A percentile compares a stretch with the other conserved stretches of the same genome.
Conservation (phyloP, 2,797 vertebrate genomes). For the Cercopithecus diana region DNA sequence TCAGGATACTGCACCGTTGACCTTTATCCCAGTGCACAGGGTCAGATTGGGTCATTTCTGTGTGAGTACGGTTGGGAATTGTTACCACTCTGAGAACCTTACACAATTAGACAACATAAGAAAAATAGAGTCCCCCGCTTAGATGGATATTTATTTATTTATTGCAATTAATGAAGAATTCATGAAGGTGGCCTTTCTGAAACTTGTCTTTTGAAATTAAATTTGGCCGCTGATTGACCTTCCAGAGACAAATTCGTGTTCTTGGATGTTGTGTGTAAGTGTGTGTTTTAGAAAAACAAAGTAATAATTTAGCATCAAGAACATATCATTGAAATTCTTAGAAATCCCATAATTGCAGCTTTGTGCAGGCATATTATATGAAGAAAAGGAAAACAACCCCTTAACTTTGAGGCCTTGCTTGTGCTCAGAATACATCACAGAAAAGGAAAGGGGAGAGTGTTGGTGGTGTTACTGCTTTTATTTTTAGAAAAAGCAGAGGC, state of each 20-base stretch:
- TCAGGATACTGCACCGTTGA: background rate
- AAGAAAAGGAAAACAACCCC: constrained; percentile 43
- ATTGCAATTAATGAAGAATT: background rate
- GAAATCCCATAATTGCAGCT: constrained; percentile 60
- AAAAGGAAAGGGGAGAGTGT: background rate
- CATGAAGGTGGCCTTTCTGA: background rate
- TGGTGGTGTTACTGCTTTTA: background rate
- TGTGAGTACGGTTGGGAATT: background rate
- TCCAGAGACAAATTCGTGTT: background rate
- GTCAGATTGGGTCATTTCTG: background rate
- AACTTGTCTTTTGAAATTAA: background rate
- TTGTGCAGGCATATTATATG: constrained; percentile 15
- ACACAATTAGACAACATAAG: background rate
- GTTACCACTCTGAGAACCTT: background rate
- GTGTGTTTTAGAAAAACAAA: constrained; percentile 31
- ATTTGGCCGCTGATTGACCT: background rate
- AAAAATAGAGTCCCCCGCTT: background rate
- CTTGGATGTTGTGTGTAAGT: background rate
- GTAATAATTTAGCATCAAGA: constrained; percentile 6
- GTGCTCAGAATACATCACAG: background rate
- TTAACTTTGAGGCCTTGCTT: background rate
- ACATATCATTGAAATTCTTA: constrained; percentile 69
- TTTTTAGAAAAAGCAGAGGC: constrained; percentile 61
- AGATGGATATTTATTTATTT: background rate
- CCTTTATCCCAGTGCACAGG: background rate